Conservation (phyloP, 2,888 invertebrate genomes). For the Horisme vitalbata region DNA sequence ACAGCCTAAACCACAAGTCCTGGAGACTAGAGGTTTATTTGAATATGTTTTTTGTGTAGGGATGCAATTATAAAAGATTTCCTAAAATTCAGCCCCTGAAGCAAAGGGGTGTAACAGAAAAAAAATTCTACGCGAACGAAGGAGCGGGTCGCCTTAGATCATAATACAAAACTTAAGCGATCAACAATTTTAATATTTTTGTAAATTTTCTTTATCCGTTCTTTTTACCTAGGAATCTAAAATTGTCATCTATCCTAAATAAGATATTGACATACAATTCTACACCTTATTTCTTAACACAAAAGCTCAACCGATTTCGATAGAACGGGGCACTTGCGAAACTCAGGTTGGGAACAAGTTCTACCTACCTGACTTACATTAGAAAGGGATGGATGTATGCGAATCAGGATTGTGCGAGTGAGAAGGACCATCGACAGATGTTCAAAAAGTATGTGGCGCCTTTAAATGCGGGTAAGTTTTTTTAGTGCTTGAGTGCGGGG, state of each 20-base stretch:
- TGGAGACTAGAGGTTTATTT: no score
- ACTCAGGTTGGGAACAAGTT: conserved; percentile 44
- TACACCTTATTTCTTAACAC: conserved; percentile 3
- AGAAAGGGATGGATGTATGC: conserved; percentile 38
- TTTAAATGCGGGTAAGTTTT: conserved; percentile 71
- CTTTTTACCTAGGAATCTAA: no score
- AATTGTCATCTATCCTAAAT: not conserved
- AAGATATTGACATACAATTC: conserved; percentile 2
- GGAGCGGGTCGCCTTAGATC: no score
- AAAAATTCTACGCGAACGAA: no score
- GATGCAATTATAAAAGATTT: no score
- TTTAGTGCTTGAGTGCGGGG: conserved; percentile 40
- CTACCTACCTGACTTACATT: conserved; percentile 45
- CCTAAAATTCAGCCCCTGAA: no score
- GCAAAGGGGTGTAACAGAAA: no score
- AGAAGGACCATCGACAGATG: conserved; percentile 60
- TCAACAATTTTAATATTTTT: not conserved
- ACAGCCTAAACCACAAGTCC: no score
- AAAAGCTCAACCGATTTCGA: conserved; percentile 10
- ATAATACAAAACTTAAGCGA: no score
- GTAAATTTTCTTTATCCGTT: no score
- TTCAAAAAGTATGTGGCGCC: conserved; percentile 58
- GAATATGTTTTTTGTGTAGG: no score
- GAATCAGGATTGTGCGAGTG: conserved; percentile 8
- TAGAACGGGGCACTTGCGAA: conserved; percentile 41